Evolutionary conservation across 2,797 vertebrate genomes (phyloP).

Genomic region (Etheostoma perlongum): DNA sequence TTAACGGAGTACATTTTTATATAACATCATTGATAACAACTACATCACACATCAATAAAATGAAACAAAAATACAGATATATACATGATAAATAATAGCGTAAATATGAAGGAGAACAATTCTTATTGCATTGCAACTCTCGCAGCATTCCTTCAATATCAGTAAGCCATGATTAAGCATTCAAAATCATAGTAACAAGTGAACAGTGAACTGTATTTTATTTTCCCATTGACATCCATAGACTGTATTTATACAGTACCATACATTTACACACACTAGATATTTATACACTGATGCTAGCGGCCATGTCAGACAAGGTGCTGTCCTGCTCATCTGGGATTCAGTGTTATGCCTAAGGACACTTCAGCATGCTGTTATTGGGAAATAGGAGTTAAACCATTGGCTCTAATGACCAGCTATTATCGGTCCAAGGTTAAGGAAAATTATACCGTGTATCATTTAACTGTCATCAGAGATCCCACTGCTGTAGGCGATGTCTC

Average conservation of each 20-base stretch:
- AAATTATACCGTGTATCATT: not conserved
- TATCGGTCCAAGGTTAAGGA: conserved; percentile 2
- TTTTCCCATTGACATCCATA: not conserved
- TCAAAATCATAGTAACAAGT: not conserved
- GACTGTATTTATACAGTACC: not conserved
- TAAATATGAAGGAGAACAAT: not conserved
- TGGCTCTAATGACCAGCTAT: conserved; percentile 12
- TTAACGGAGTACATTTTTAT: not conserved
- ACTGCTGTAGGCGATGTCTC: conserved; percentile 19
- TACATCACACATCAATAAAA: not conserved
- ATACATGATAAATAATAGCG: not conserved
- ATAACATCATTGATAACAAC: not conserved
- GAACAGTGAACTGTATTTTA: not conserved
- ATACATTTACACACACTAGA: not conserved
- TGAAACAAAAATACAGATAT: not conserved
- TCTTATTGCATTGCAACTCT: not conserved
- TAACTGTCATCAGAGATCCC: conserved; percentile 11
- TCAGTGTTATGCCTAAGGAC: conserved; percentile 21
- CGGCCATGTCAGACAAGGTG: not conserved
- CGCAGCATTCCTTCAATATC: not conserved
- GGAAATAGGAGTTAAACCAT: conserved; percentile 18
- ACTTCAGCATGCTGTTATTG: not conserved
- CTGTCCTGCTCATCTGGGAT: conserved; percentile 21
- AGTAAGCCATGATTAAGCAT: not conserved
- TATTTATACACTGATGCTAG: not conserved